Evolutionary conservation across 2,797 vertebrate species (phyloP), one percentile per base, ranked within the genome.

Genomic region (Sebastes kiyomatsui): DNA sequence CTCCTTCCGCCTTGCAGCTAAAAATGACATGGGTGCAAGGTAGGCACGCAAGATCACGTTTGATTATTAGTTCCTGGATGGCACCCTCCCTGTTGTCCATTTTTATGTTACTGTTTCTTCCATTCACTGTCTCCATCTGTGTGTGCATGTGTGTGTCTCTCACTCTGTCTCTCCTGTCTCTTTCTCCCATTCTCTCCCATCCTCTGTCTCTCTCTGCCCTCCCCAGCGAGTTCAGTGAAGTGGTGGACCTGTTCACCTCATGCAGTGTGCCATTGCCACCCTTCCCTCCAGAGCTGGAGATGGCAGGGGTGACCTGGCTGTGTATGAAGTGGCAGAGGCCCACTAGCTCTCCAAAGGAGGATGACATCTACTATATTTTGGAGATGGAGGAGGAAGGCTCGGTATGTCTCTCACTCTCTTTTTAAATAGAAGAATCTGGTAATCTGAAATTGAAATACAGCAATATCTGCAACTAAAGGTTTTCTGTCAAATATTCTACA

Each of bases 341-440:
- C 87, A 94, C 94, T 83, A 96, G 97, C 93, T 98, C 97, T 79
- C 97, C 98, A 27, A 97, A 97, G 83, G 98, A 99, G 93, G 98
- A 99, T 87, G 97, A 98, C 82, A 97, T 99, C 92, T 96, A 93
- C 42, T 99, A 99, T 88, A 93, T 96, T 92, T 95, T 99, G 93
- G 98, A 99, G 94, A 99, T 99, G 98, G 98, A 99, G 88, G 98
- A 99, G 91, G 97, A 98, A 92, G 96, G 96, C 92, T 98, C 96
- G 93, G 98, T 99, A 95, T 94, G 97, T 91, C 25, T 81, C 69
- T 58, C 27, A 11, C 27, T 11, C 30, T 59, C 12, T 25, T 79
- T 68, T 77, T 54, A 18, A 54, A 58, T 9, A 2, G 18, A 58
- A n/a, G 54, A 55, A 12, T 25, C 16, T 20, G 27, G 35, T 77